Evolutionary conservation across 2,797 vertebrate species (phyloP), one percentile per base, ranked within the genome.

Genomic region (Crocidura indochinensis): DNA sequence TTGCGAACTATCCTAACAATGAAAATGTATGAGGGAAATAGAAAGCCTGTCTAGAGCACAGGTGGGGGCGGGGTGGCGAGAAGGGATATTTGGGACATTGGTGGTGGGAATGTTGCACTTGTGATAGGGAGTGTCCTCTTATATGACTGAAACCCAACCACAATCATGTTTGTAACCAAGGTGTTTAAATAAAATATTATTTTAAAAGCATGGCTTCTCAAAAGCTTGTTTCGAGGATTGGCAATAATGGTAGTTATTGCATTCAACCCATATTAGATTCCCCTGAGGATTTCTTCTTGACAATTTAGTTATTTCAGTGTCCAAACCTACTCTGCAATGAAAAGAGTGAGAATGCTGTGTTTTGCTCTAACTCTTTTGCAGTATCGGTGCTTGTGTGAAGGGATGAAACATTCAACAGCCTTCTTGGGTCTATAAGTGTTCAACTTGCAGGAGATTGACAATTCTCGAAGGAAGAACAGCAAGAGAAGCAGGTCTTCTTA

Each of bases 291-390:
- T 89, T 56, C 27, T 87, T 89, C 74, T 53, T 73, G 27, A 76
- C 87, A 72, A 71, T 88, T 49, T 91, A 68, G 47, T 76, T 68
- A 85, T 47, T 71, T 73, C 86, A 77, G 72, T 31, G 74, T 75
- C 62, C 8, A 24, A 75, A 87, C 31, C 84, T 46, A 29, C 88
- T 62, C 62, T 82, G 38, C 64, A n/a, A 0, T 76, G 68, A 78
- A 93, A 93, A 64, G 75, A 53, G 62, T 78, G 27, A 78, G 47
- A 44, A 73, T 20, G 26, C 20, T 9, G 29, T 29, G 38, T 49
- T 53, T 78, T 24, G 20, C 44, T 3, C 80, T 84, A 71, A 86
- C 62, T 27, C 19, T 81, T 71, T 83, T 29, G 4, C 8, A 67
- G 38, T 78, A 8, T n/a, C 27, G 46, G 46, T 72, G 19, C n/a